Percentiles rank a stretch among this genome's conserved stretches.
Evolutionary conservation across 2,797 vertebrate species (phyloP).

Genomic region (Pempheris klunzingeri): DNA sequence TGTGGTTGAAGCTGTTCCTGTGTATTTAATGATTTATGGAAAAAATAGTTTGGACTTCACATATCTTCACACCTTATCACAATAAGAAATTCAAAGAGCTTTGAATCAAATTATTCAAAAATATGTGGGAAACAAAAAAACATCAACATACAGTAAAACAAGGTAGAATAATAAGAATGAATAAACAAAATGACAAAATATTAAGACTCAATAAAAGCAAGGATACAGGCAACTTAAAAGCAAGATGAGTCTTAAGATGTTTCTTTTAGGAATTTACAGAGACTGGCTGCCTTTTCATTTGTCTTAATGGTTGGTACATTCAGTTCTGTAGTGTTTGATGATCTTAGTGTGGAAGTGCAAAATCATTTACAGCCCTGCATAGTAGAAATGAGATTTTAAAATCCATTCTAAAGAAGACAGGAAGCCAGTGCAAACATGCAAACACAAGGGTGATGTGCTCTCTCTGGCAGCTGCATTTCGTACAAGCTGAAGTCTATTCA

Average conservation of each 20-base stretch:
- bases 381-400: slow-evolving; percentile 17
- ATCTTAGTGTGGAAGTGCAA: slow-evolving; percentile 3
- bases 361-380: slow-evolving; percentile 24
- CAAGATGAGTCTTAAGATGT: neutral
- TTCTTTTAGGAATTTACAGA: neutral
- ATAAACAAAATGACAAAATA: neutral
- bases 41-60: slow-evolving; percentile 12
- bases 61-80: neutral
- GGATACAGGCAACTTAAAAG: neutral
- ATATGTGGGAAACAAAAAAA: neutral
- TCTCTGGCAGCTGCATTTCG: slow-evolving; percentile 19
- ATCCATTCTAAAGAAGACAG: slow-evolving; percentile 1
- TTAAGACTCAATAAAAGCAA: neutral
- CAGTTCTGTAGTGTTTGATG: neutral
- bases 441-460: slow-evolving; percentile 6
- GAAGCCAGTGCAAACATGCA: slow-evolving; percentile 11
- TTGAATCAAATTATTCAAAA: neutral
- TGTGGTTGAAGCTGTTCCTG: slow-evolving; percentile 17
- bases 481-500: slow-evolving; percentile 6
- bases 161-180: neutral
- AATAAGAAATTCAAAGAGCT: neutral
- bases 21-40: slow-evolving; percentile 23
- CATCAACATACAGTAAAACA: neutral
- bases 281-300: neutral
- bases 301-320: neutral